Base-by-base conservation (phyloP, 2,113 vertebrate species). In the Poeciliopsis occidentalis region DNA sequence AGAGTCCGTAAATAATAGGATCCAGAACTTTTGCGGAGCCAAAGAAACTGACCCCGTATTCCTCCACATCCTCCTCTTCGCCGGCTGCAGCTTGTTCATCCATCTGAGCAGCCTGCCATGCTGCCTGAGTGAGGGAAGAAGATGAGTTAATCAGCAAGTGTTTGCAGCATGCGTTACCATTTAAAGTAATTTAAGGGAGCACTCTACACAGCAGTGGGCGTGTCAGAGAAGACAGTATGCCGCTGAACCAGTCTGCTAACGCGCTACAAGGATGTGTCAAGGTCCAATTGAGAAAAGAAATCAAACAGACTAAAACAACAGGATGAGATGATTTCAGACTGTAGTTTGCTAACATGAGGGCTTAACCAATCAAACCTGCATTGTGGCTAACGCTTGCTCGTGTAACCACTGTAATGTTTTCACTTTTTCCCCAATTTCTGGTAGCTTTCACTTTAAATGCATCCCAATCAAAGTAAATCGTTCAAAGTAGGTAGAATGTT, bases 81-180 rank as follows among this genome's bases (percentile, higher is more conserved):
- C 34, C 81, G 0, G 0, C 83, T 1, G 57, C 5, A 1, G 75
- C 29, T 0, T 12, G 78, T 24, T 81, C 86, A 4, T 95, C 93
- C 73, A 64, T 86, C 85, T 92, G 92, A 70, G 93, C 88, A 0
- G 93, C 92, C 64, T 71, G 15, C 92, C 93, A 93, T 78, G 91
- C 94, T 1, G 91, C 93, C 94, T 95, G 73, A 13, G 22, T 8
- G 24, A 67, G 11, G 34, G 15, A 31, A 2, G 54, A 15, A 31
- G 4, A 27, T 0, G 39, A 13, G 39, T 12, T 22, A 13, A 34
- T 10, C 2, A 34, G 8, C 1, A 12, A 4, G 0, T 27, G 41
- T 47, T 47, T 26, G 4, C 29, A 26, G 39, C 54, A 44, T 27
- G 29, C 29, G 47, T 71, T 7, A 19, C 11, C 8, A 19, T 57